Conservation (phyloP, 2,113 vertebrate species). For the Nestor notabilis region DNA sequence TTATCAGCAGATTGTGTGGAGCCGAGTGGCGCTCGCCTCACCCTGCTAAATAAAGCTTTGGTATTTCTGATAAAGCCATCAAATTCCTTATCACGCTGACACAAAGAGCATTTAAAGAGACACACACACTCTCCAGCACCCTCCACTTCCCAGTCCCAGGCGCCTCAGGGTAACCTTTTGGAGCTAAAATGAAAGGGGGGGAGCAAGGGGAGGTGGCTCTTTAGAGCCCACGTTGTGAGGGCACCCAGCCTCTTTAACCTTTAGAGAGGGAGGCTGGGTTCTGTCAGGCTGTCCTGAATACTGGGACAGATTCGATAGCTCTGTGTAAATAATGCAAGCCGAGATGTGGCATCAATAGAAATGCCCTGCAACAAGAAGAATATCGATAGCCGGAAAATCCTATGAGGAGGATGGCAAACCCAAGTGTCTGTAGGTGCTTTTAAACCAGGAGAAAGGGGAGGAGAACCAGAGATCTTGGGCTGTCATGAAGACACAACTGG, state of each 20-base stretch:
- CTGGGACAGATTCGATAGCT: neutral
- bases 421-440: neutral
- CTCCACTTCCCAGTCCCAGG: neutral
- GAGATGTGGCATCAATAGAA: conserved; percentile 50
- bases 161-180: conserved; percentile 19
- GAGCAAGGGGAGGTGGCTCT: neutral
- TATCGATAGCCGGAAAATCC: conserved; percentile 61
- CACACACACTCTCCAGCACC: conserved; percentile 78
- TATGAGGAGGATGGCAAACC: conserved; percentile 2
- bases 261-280: neutral
- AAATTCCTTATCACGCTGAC: conserved; percentile 97
- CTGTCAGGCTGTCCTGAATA: conserved; percentile 14
- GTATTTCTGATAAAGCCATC: conserved; percentile 99
- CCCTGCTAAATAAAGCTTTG: conserved; percentile 98
- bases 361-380: conserved; percentile 36
- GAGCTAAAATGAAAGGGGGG: neutral
- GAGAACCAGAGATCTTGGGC: neutral
- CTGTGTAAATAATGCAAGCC: conserved; percentile 15
- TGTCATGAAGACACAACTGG: neutral
- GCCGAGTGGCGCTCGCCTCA: conserved; percentile 90
- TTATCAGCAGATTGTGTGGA: conserved; percentile 92
- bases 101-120: conserved; percentile 92
- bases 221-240: neutral
- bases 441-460: neutral
- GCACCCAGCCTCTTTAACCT: neutral